Evolutionary conservation across 2,797 vertebrate genomes (phyloP).

Genomic region (Amniataba percoides): DNA sequence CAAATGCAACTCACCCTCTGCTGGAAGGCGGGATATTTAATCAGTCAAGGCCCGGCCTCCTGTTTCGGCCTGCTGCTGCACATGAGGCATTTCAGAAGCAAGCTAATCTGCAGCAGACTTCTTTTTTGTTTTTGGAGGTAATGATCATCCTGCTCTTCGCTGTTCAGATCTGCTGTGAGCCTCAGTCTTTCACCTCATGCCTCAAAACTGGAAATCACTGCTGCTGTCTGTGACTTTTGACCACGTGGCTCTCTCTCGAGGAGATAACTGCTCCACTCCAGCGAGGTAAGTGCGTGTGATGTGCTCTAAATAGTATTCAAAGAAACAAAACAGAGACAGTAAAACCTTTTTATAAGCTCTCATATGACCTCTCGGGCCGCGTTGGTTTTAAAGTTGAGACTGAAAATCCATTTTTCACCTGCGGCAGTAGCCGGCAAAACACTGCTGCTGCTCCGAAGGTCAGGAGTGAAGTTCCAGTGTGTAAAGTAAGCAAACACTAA

Average conservation of each 20-base stretch:
- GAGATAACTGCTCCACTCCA: not conserved
- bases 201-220: too few relatives aligned
- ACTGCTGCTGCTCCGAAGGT: not conserved
- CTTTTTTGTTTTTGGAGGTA: not conserved
- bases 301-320: not conserved
- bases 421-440: not conserved
- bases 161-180: not conserved
- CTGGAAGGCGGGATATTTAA: not conserved
- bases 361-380: not conserved
- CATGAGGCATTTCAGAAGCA: not conserved
- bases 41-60: not conserved
- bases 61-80: not conserved
- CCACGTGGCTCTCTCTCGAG: not conserved
- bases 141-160: not conserved
- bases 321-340: not conserved
- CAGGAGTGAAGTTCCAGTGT: not conserved
- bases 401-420: not conserved
- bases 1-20: not conserved
- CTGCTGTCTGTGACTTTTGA: not conserved
- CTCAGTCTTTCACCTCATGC: not conserved
- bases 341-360: not conserved
- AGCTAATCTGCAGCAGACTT: not conserved
- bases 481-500: not conserved
- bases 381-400: not conserved
- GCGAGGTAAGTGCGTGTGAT: not conserved